A percentile compares a stretch with the other conserved stretches of the same genome.
These are phyloP conservation scores for Diplodus sargus DNA, from an alignment of 2,797 vertebrate species.

Conservation along the genomic window DNA sequence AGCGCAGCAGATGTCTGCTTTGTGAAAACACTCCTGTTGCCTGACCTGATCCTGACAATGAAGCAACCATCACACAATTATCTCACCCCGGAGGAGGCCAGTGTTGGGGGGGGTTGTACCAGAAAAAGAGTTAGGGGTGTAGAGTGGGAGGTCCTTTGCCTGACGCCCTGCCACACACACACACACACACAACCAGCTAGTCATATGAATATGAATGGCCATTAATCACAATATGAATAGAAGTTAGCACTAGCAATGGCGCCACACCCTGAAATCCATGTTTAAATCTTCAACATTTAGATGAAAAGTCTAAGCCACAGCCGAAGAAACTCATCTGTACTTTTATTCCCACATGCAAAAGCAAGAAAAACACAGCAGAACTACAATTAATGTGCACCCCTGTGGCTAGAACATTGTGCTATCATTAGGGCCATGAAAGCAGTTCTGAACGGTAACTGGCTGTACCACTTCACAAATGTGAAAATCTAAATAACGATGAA, in stretches of 20 bases:
- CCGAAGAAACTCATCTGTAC: slow-evolving; percentile 5
- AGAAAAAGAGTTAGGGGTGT: slow-evolving; percentile 20
- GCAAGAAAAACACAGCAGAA: slow-evolving; percentile 25
- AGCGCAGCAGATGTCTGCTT: slow-evolving; percentile 83
- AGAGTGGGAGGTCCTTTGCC: slow-evolving; percentile 56
- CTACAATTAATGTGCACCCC: slow-evolving; percentile 45
- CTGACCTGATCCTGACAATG: slow-evolving; percentile 80
- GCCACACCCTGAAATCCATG: slow-evolving; percentile 38
- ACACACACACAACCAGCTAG: slow-evolving; percentile 5
- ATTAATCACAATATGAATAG: slow-evolving; percentile 73
- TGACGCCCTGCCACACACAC: neutral
- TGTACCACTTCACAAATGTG: slow-evolving; percentile 44
- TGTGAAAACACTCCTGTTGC: slow-evolving; percentile 76
- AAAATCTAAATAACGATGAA: slow-evolving; percentile 50
- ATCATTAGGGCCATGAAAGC: slow-evolving; percentile 53
- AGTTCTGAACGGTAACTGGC: slow-evolving; percentile 23
- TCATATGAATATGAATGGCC: slow-evolving; percentile 73
- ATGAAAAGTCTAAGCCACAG: neutral
- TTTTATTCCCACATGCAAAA: slow-evolving; percentile 25
- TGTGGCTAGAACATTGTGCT: slow-evolving; percentile 25
- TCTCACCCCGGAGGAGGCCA: slow-evolving; percentile 30
- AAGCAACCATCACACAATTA: slow-evolving; percentile 80
- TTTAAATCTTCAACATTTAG: slow-evolving; percentile 18
- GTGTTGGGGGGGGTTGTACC: slow-evolving; percentile 7
- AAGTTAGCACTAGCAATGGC: slow-evolving; percentile 7